A percentile compares a stretch with the other conserved stretches of the same genome.
Evolutionary conservation across 2,113 vertebrate genomes (phyloP).

Genomic region (Monopterus albus): DNA sequence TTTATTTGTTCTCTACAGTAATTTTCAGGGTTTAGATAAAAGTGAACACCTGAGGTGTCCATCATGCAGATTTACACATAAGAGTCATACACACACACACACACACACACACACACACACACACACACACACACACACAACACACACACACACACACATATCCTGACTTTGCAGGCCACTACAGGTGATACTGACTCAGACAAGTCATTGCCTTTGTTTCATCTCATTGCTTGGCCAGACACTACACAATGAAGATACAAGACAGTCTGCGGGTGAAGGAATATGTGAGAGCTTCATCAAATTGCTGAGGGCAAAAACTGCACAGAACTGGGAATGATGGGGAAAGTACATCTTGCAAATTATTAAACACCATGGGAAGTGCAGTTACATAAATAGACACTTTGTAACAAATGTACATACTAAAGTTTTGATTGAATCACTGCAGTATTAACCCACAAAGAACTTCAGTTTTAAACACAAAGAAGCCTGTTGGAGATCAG

Average conservation of each 20-base stretch:
- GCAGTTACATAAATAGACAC: background rate
- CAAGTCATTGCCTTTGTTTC: conserved; percentile 54
- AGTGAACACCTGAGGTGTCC: conserved; percentile 22
- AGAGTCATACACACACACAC: background rate
- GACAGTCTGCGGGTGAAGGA: conserved; percentile 17
- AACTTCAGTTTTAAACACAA: conserved; percentile 22
- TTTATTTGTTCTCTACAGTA: conserved; percentile 18
- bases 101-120: too few relatives aligned
- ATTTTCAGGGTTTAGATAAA: conserved; percentile 34
- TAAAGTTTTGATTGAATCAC: conserved; percentile 6
- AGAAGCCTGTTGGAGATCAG: conserved; percentile 49
- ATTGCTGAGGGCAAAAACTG: background rate
- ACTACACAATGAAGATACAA: conserved; percentile 42
- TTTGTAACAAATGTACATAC: background rate
- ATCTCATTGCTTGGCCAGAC: conserved; percentile 51
- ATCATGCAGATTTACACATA: too few relatives aligned
- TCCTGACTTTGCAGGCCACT: conserved; percentile 17
- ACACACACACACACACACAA: background rate
- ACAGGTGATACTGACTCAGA: conserved; percentile 52
- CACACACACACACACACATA: conserved; percentile 13
- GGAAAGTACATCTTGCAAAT: conserved; percentile 13
- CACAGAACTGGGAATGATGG: background rate
- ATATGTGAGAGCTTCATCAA: conserved; percentile 36
- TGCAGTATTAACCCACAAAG: conserved; percentile 16
- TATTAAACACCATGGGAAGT: conserved; percentile 10